phyloP scores from a whole-genome alignment of 2,797 vertebrate genomes.

The Sebastolobus alascanus region DNA sequence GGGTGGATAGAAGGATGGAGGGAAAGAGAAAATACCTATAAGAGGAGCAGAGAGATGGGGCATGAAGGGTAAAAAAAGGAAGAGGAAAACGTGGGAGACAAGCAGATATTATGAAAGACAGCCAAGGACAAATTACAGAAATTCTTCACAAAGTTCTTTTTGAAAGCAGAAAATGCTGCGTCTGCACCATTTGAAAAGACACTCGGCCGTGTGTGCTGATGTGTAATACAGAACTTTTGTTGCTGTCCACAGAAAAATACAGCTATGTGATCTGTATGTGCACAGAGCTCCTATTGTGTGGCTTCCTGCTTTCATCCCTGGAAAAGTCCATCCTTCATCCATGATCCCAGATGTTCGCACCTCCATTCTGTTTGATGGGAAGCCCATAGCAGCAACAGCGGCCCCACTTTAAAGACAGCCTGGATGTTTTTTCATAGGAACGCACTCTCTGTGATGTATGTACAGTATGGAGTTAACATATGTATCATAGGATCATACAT shows the following conservation, averaged over 20 bases:
- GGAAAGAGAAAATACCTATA: neutral
- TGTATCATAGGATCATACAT: slow-evolving; percentile 12
- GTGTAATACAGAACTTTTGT: slow-evolving; percentile 8
- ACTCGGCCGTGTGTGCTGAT: neutral
- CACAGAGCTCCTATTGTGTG: slow-evolving; percentile 4
- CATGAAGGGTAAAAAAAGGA: neutral
- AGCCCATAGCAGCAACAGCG: slow-evolving; percentile 22
- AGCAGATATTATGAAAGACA: slow-evolving; percentile 36
- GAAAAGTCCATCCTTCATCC: slow-evolving; percentile 46
- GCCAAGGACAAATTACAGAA: slow-evolving; percentile 45
- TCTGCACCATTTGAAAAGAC: slow-evolving; percentile 19
- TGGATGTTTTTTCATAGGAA: slow-evolving; percentile 5
- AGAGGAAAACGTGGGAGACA: neutral
- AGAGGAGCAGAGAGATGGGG: slow-evolving; percentile 8
- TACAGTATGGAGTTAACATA: neutral
- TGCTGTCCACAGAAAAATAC: slow-evolving; percentile 30
- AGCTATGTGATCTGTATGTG: slow-evolving; percentile 30
- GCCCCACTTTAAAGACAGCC: slow-evolving; percentile 37
- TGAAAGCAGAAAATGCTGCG: slow-evolving; percentile 27
- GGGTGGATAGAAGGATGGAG: slow-evolving; percentile 19
- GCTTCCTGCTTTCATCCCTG: slow-evolving; percentile 44
- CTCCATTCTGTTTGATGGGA: slow-evolving; percentile 67
- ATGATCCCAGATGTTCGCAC: slow-evolving; percentile 48
- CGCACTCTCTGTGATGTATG: slow-evolving; percentile 17
- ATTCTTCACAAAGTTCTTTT: slow-evolving; percentile 43